Conservation (phyloP, 2,113 vertebrate species). For the Chionis minor region DNA sequence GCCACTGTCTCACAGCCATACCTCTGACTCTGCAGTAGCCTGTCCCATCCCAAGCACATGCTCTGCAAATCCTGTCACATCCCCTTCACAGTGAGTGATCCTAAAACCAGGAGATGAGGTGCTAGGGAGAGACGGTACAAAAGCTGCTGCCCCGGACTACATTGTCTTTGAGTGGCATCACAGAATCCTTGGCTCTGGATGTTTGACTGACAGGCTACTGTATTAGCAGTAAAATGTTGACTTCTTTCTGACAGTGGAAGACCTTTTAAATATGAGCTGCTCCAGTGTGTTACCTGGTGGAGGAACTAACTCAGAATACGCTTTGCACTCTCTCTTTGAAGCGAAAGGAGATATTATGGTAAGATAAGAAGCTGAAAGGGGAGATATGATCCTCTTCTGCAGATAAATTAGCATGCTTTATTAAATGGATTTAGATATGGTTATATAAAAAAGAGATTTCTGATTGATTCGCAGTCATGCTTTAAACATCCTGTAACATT, state of each 20-base stretch:
- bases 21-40: not conserved
- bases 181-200: not conserved
- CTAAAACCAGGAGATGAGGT: not conserved
- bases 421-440: slow-evolving; percentile 59
- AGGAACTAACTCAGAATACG: slow-evolving; percentile 87
- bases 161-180: not conserved
- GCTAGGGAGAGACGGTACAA: not conserved
- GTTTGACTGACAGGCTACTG: not conserved
- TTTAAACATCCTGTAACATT: slow-evolving; percentile 43
- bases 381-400: slow-evolving; percentile 5
- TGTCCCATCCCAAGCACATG: not conserved
- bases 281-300: slow-evolving; percentile 88
- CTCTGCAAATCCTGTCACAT: not conserved
- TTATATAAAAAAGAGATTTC: slow-evolving; percentile 52
- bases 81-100: not conserved
- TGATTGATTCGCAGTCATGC: slow-evolving; percentile 38
- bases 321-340: slow-evolving; percentile 88
- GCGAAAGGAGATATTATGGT: slow-evolving; percentile 88
- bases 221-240: slow-evolving; percentile 27
- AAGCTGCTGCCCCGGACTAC: not conserved
- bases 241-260: slow-evolving; percentile 80
- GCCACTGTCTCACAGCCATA: not conserved
- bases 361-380: slow-evolving; percentile 64
- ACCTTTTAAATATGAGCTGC: slow-evolving; percentile 86
- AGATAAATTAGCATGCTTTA: slow-evolving; percentile 60